These are phyloP conservation scores for Diploscapter pachys DNA, from an alignment of 1,140 invertebrate genomes.

Conservation along the genomic window DNA sequence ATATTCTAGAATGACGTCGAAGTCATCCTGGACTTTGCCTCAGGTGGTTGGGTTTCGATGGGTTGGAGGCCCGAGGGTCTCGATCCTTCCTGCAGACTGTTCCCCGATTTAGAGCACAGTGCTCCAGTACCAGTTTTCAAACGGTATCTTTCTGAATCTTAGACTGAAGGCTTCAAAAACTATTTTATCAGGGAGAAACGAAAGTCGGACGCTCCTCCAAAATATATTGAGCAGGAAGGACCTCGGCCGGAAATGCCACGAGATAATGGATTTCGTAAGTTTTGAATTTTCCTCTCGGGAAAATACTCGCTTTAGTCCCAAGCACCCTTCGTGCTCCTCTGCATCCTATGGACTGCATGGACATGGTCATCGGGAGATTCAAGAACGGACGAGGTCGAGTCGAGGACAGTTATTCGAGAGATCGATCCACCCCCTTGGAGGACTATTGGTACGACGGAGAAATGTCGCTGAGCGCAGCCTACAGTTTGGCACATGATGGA, in stretches of 20 bases:
- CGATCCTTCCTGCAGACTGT: constrained; percentile 38
- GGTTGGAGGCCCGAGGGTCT: constrained; percentile 54
- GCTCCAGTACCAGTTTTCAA: too few relatives aligned
- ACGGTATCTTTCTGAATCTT: too few relatives aligned
- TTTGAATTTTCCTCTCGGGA: not conserved
- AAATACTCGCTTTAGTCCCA: too few relatives aligned
- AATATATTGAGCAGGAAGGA: constrained; percentile 13
- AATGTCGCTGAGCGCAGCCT: constrained; percentile 79
- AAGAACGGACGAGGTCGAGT: constrained; percentile 61
- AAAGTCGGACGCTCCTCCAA: constrained; percentile 19
- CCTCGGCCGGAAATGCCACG: constrained; percentile 33
- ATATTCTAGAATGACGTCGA: constrained; percentile 50
- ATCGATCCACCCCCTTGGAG: constrained; percentile 79
- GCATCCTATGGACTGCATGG: constrained; percentile 40
- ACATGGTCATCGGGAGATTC: constrained; percentile 33
- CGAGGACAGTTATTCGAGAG: constrained; percentile 85
- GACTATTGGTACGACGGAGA: constrained; percentile 77
- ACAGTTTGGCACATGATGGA: constrained; percentile 81
- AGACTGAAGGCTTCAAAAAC: too few relatives aligned
- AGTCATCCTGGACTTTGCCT: constrained; percentile 53
- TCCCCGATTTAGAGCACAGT: constrained; percentile 35
- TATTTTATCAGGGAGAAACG: not conserved
- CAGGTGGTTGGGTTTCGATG: constrained; percentile 53
- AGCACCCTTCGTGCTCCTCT: constrained; percentile 19
- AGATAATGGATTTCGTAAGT: constrained; percentile 40